Evolutionary conservation across 2,888 invertebrate species (phyloP), one percentile per base, ranked within the genome.

Genomic region (Scotopteryx bipunctaria): DNA sequence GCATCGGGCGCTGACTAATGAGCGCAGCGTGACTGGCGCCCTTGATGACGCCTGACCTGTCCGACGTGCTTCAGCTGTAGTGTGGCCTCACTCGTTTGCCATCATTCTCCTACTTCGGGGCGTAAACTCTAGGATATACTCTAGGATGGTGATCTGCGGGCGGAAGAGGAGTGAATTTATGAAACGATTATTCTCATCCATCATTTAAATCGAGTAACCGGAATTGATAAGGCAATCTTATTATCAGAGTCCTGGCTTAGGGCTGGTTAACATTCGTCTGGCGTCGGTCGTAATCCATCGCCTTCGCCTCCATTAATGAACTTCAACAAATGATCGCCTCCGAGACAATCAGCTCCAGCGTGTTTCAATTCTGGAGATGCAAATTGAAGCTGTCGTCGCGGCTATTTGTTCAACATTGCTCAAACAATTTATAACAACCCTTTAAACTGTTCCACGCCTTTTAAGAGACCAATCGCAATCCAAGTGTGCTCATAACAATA

Each of bases 301-400:
- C 35, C 8, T 21, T n/a, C n/a, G 27, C 42, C 3, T 1, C 14
- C 37, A 32, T 43, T 43, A 29, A 48, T 37, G 37, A 42, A 37
- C 36, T 49, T 31, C 16, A 25, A 37, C 49, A 31, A 49, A 43
- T 49, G 31, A 49, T 32, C 49, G 49, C 23, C 27, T 9, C 40
- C 15, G 21, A 29, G 41, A 49, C 42, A 42, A 36, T 43, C 41
- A 23, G n/a, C 23, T n/a, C 35, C 23, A 16, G 16, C 35, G 41
- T 42, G 31, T 41, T 48, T 47, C 38, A 40, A 27, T 41, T 33
- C 25, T 25, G 33, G 33, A 46, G 25, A 38, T 35, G 47, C 27
- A 35, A 47, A 47, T 47, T 41, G 40, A 8, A 27, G 40, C 47
- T n/a, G 40, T 40, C 46, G 33, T 31, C 6, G 17, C 3, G 9